Percentiles rank a stretch among this genome's conserved stretches.
These are phyloP conservation scores for Laodelphax striatellus DNA, from an alignment of 1,140 invertebrate genomes.

Conservation along the genomic window DNA sequence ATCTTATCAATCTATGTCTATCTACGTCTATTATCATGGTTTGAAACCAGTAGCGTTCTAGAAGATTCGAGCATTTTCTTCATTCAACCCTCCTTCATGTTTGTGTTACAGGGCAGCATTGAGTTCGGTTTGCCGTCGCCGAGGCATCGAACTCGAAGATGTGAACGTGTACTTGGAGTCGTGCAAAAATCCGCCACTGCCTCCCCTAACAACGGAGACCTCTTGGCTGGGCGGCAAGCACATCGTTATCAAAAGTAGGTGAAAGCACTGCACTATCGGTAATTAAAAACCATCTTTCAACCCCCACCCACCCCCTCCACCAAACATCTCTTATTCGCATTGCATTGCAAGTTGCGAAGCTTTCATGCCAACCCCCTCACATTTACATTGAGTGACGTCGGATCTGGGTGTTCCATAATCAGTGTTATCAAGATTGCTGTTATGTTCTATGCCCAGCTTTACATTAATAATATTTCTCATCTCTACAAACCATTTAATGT, in stretches of 20 bases:
- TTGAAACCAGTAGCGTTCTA: too few species aligned
- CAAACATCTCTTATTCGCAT: slow-evolving; percentile 22
- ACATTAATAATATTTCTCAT: too few species aligned
- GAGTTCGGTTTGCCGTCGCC: slow-evolving; percentile 41
- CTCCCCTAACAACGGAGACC: slow-evolving; percentile 46
- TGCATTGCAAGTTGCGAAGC: too few species aligned
- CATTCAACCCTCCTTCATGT: background rate
- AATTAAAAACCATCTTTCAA: slow-evolving; percentile 23
- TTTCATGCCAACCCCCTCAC: background rate
- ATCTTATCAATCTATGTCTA: too few species aligned
- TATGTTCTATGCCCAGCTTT: too few species aligned
- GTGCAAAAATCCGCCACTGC: slow-evolving; percentile 41
- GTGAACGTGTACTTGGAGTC: slow-evolving; percentile 55
- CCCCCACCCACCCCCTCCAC: slow-evolving; percentile 24
- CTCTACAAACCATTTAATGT: too few species aligned
- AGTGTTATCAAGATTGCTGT: too few species aligned
- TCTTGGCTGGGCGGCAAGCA: slow-evolving; percentile 56
- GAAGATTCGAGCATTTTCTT: too few species aligned
- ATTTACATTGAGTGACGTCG: background rate
- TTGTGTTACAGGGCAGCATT: slow-evolving; percentile 37
- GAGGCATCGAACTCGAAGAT: slow-evolving; percentile 43
- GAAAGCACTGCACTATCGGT: background rate
- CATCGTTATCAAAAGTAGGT: slow-evolving; percentile 50
- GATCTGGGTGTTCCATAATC: background rate
- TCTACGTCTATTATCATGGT: too few species aligned